Base-by-base conservation (phyloP, 2,888 invertebrate species). In the Melinaea marsaeus region DNA sequence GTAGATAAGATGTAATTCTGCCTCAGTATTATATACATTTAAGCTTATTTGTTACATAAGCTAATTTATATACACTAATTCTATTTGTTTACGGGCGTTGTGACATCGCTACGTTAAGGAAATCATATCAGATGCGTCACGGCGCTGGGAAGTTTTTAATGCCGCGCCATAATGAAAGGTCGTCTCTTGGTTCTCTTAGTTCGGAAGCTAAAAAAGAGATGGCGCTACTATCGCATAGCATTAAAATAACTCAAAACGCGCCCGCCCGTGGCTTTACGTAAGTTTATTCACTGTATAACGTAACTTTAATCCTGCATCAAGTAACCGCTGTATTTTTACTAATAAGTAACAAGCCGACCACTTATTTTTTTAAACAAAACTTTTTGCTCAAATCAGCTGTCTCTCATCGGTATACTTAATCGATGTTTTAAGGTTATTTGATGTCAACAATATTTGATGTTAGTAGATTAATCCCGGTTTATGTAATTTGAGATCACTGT, bases 21-120 rank as follows among this genome's bases (percentile, higher is more conserved):
- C 90, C 90, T 90, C 90, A 90, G 90, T 90, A 90, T 90, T 90
- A 90, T 88, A 88, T 89, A 90, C 88, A 89, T 89, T 84, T 89
- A 90, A 90, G 90, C 90, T 90, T 90, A 90, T 90, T 83, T 87
- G 88, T 88, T 90, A 89, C 79, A 88, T 90, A 90, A 90, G 89
- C 89, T 87, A 88, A 88, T 87, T 88, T 88, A 90, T 90, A 89
- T 89, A 90, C 87, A 90, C 87, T 85, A 84, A 84, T 83, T 84
- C 81, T 85, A 85, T 88, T 90, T 80, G 76, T 88, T 87, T 86
- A 86, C 86, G 89, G 88, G 89, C 83, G 86, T 81, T 78, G 83
- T 87, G 87, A 82, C 85, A 85, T 84, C 80, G 82, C 82, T 83
- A 86, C 83, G 67, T 74, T 84, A 84, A 83, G 83, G 79, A 85